Evolutionary conservation across 2,113 vertebrate genomes (phyloP).

Genomic region (Casuarius casuarius): DNA sequence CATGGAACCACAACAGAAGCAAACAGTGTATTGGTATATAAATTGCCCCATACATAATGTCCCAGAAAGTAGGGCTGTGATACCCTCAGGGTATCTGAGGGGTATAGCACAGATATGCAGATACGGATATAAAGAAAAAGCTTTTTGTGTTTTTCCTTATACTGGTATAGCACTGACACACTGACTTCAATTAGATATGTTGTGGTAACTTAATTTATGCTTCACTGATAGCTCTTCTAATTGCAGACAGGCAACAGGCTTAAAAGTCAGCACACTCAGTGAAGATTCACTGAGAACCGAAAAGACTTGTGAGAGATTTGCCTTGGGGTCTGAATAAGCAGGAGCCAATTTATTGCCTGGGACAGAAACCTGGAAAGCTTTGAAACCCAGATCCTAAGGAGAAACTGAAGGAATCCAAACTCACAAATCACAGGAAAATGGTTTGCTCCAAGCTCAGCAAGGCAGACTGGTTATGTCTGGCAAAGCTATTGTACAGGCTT

Average conservation of each 20-base stretch:
- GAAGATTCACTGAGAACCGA: not conserved
- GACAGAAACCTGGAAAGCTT: not conserved
- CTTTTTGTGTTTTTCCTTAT: not conserved
- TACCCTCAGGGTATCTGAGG: not conserved
- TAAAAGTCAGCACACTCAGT: not conserved
- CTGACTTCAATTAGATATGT: not conserved
- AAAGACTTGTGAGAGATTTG: not conserved
- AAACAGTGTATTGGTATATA: not conserved
- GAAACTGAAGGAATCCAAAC: not conserved
- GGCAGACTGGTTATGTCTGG: not conserved
- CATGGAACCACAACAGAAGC: not conserved
- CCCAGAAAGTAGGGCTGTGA: not conserved
- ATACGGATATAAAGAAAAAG: not conserved
- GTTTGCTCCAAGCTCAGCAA: not conserved
- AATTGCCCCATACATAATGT: not conserved
- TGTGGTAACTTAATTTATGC: not conserved
- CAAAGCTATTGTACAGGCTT: not conserved
- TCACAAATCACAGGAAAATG: not conserved
- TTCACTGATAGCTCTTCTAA: not conserved
- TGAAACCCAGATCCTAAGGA: not conserved
- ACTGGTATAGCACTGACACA: not conserved
- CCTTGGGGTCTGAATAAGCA: not conserved
- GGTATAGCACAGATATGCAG: not conserved
- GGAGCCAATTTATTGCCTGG: not conserved
- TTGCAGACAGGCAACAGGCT: not conserved